Base-by-base conservation (phyloP, 2,797 vertebrate species). In the Sebastes hubbsi region DNA sequence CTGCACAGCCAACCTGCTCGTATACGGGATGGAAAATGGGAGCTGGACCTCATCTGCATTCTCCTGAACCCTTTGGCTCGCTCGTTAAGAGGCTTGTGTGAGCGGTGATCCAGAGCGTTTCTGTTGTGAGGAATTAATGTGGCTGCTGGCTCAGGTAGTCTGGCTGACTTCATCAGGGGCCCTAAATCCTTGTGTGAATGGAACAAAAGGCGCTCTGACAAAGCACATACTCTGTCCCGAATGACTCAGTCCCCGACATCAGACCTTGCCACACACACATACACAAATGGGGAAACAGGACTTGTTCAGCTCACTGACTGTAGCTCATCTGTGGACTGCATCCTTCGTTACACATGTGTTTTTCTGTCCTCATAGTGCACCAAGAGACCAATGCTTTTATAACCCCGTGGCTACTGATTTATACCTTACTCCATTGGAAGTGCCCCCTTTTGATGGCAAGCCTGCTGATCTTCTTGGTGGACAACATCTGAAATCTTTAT, bases 401-500 rank as follows among this genome's bases (percentile, higher is more conserved):
- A 85, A 85, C 82, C 81, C 78, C 8, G 76, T 58, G 70, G 74
- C 80, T 83, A 78, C 67, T 92, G 91, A 94, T 94, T 93, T 94
- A 92, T 92, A 65, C 56, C 67, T 56, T 38, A 24, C 46, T 84
- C 65, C 78, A 77, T 86, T 68, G 83, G 20, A 80, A 68, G 49
- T 80, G 73, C 84, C 80, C 82, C 74, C 34, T 75, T 88, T 89
- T 92, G 86, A 93, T 83, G 77, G 72, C 67, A 86, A 70, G 27
- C 61, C 72, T 79, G 82, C 72, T 52, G 87, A 88, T 87, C 80
- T 90, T 64, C 68, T 85, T 66, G 34, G 68, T 65, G 78, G 77
- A 91, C 63, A 87, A 94, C 94, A 96, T 95, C 95, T 96, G 95
- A 95, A 94, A 95, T 93, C 90, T 94, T 94, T 94, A 95, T 95